Percentiles rank a stretch among this genome's conserved stretches.
Evolutionary conservation across 2,797 vertebrate genomes (phyloP).

Genomic region (Pantherophis vulpinus): DNA sequence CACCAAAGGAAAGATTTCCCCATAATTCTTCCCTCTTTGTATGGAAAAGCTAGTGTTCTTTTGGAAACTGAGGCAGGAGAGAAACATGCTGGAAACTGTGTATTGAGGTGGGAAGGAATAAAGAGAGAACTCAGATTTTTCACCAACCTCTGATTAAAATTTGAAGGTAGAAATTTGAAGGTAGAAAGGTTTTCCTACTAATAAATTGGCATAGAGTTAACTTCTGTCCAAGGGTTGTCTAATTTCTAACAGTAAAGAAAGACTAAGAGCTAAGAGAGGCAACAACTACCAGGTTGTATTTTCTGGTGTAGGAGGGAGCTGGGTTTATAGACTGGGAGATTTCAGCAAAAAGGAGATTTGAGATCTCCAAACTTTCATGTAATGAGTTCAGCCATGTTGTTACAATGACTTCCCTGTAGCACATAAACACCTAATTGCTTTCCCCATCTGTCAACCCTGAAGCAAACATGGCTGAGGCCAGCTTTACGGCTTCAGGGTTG

Average conservation of each 20-base stretch:
- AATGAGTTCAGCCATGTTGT: background rate
- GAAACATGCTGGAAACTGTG: background rate
- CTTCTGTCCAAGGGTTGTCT: background rate
- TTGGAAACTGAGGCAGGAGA: background rate
- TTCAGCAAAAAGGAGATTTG: background rate
- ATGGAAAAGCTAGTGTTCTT: background rate
- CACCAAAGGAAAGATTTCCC: background rate
- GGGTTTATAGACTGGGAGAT: background rate
- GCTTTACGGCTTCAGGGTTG: too few relatives aligned
- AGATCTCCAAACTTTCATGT: background rate
- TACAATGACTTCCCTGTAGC: background rate
- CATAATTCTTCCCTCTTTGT: background rate
- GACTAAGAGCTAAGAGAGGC: background rate
- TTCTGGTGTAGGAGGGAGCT: background rate
- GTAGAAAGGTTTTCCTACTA: background rate
- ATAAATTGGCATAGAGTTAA: background rate
- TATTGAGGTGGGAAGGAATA: background rate
- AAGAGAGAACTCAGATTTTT: background rate
- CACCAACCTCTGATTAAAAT: background rate
- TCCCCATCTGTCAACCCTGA: background rate
- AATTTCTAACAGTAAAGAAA: background rate
- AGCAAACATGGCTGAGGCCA: too few relatives aligned
- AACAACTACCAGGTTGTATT: background rate
- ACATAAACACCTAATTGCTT: background rate
- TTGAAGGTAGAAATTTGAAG: background rate